Base-by-base conservation (phyloP, 2,797 vertebrate species). In the Dicrostonyx torquatus region DNA sequence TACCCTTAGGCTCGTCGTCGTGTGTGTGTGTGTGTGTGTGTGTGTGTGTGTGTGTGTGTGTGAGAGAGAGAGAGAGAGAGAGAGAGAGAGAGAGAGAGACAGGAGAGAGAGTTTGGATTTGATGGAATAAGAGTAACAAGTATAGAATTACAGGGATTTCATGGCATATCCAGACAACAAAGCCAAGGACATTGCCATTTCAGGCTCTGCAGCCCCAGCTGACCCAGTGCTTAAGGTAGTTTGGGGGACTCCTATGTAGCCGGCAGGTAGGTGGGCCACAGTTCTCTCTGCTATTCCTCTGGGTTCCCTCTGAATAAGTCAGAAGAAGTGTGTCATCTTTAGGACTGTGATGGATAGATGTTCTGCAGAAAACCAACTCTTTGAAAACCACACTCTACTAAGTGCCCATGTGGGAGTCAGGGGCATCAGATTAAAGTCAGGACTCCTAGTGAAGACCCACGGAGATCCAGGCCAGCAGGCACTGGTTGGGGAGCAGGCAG, bases 311-410 rank as follows among this genome's bases (percentile, higher is more conserved):
- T 86, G 50, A 40, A 70, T 18, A 94, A 24, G 70, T 55, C 48
- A 93, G 79, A 93, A 95, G 53, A 94, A 87, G 50, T 87, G 37
- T 86, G 84, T 85, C 84, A 48, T 91, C 62, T 72, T 20, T 10
- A 80, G 45, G 73, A 29, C 45, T 91, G 14, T 72, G 53, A 93
- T 75, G 72, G 93, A 86, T 91, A 58, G 66, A 53, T 40, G 37
- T 75, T 91, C 89, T 91, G 64, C 72, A 87, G 75, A 95, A 96
- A 97, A 92, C 31, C 75, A 95, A 85, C 12, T 22, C 83, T 34
- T 86, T 94, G 87, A 64, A 96, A 97, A 94, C 87, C 91, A 95
- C 87, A 96, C 45, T 94, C 84, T 24, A 26, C 73, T 76, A 96
- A 96, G 87, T 88, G 73, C 70, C 94, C 48, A 0, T 83, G 97